A percentile compares a stretch with the other conserved stretches of the same genome.
phyloP scores from a whole-genome alignment of 2,888 invertebrate species.

The Nomada flava region DNA sequence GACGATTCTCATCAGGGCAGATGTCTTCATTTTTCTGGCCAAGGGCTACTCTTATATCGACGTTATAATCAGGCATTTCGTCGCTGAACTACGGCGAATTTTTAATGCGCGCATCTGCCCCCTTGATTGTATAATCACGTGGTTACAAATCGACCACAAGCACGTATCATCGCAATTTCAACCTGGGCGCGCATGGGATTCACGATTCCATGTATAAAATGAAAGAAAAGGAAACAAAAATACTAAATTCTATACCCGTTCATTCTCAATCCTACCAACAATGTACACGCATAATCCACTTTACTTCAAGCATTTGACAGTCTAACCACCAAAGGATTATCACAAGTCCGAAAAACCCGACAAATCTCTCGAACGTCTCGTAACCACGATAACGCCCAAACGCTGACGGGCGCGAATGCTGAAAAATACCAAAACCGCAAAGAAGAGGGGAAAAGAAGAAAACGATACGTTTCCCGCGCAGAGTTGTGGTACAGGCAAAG shows the following conservation, averaged over 20 bases:
- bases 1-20: constrained; percentile 39
- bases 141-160: constrained; percentile 37
- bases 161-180: constrained; percentile 42
- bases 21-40: constrained; percentile 62
- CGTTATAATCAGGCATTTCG: constrained; percentile 40
- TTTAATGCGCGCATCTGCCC: constrained; percentile 47
- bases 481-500: constrained; percentile 60
- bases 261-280: too few relatives aligned
- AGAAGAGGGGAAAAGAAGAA: not conserved
- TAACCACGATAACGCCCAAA: not conserved
- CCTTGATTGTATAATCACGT: constrained; percentile 38
- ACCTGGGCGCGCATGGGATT: not conserved
- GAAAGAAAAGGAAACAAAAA: too few relatives aligned
- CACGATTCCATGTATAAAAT: not conserved
- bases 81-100: constrained; percentile 34
- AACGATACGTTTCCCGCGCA: constrained; percentile 33
- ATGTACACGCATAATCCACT: too few relatives aligned
- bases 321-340: too few relatives aligned
- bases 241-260: too few relatives aligned
- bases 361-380: too few relatives aligned
- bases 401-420: not conserved
- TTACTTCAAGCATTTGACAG: too few relatives aligned
- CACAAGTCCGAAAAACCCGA: too few relatives aligned
- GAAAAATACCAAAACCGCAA: constrained; percentile 9
- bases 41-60: constrained; percentile 42